Conservation (phyloP, 1,140 invertebrate species). For the Ceratina japonica region DNA sequence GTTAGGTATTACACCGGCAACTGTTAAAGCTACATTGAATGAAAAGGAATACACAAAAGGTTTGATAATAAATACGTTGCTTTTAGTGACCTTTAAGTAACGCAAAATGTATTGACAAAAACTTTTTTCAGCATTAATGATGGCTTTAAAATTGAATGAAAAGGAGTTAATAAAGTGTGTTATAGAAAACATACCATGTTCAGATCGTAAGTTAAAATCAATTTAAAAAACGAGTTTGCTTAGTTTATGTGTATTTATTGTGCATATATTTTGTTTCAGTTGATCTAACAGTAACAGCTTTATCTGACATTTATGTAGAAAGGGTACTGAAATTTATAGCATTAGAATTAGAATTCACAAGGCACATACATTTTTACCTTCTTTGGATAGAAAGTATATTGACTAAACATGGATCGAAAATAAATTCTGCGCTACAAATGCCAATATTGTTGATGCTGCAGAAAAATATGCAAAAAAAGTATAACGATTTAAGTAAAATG, state of each 20-base stretch:
- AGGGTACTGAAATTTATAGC: slow-evolving; percentile 86
- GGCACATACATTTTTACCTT: slow-evolving; percentile 94
- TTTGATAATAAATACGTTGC: slow-evolving; percentile 58
- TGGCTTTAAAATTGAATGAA: slow-evolving; percentile 94
- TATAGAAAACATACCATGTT: slow-evolving; percentile 89
- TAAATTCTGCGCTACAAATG: slow-evolving; percentile 81
- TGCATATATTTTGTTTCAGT: slow-evolving; percentile 82
- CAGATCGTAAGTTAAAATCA: slow-evolving; percentile 84
- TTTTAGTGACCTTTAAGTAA: not conserved
- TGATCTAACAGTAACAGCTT: slow-evolving; percentile 83
- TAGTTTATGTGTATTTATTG: slow-evolving; percentile 9
- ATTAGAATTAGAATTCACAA: slow-evolving; percentile 85
- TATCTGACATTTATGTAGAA: slow-evolving; percentile 88
- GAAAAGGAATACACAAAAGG: slow-evolving; percentile 84
- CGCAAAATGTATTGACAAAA: slow-evolving; percentile 28
- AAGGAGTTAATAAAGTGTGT: slow-evolving; percentile 87
- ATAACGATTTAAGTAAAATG: slow-evolving; percentile 91
- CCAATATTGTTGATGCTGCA: slow-evolving; percentile 87
- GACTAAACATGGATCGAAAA: slow-evolving; percentile 81
- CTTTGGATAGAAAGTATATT: slow-evolving; percentile 88
- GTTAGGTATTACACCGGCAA: slow-evolving; percentile 88
- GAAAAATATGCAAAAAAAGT: slow-evolving; percentile 89
- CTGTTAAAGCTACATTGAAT: slow-evolving; percentile 83
- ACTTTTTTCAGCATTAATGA: slow-evolving; percentile 85
- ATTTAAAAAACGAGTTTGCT: not conserved